Conservation (phyloP, 2,797 vertebrate genomes). For the Adrianichthys oophorus region DNA sequence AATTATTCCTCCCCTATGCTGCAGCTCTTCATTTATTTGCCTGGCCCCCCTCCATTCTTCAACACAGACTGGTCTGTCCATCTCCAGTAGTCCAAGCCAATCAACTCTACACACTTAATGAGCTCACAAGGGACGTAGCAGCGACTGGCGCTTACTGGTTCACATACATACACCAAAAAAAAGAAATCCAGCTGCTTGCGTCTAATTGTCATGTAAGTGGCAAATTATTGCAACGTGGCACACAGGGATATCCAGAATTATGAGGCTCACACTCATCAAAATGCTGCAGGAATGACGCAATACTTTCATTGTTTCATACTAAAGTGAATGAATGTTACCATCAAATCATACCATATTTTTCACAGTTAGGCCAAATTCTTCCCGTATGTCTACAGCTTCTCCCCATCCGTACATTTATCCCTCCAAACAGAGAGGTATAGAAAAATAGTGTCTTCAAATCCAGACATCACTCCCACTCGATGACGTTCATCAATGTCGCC, state of each 20-base stretch:
- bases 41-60: neutral
- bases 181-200: conserved; percentile 65
- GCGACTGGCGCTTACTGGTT: conserved; percentile 39
- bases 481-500: too few relatives aligned
- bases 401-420: too few relatives aligned
- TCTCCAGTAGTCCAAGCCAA: conserved; percentile 54
- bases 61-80: conserved; percentile 42
- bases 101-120: conserved; percentile 63
- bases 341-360: too few relatives aligned
- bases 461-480: too few relatives aligned
- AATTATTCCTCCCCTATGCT: conserved; percentile 3
- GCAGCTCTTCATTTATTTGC: neutral
- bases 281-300: neutral
- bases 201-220: conserved; percentile 70
- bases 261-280: conserved; percentile 11
- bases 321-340: too few relatives aligned
- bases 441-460: too few relatives aligned
- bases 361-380: too few relatives aligned
- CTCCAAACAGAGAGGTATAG: too few relatives aligned
- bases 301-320: too few relatives aligned
- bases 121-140: conserved; percentile 57
- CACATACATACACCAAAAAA: conserved; percentile 6
- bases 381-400: too few relatives aligned
- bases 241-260: conserved; percentile 43
- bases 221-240: conserved; percentile 58